Conservation (phyloP, 37 sponge, comb jelly and placozoan genomes). For the Crambe crambe region DNA sequence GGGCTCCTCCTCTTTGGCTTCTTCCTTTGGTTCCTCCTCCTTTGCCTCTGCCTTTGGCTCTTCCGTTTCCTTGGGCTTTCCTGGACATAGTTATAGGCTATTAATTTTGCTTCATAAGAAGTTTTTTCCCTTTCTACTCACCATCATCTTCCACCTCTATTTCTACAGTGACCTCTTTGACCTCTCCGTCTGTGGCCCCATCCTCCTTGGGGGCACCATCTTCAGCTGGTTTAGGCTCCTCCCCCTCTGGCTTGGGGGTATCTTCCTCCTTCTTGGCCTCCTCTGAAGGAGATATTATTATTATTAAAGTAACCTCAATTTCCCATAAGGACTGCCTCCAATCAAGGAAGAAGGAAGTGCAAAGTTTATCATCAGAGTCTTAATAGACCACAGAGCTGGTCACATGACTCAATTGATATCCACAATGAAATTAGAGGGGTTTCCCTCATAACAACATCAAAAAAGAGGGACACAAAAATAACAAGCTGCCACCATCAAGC, state of each 20-base stretch:
- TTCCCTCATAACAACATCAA: too few species aligned
- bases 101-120: too few species aligned
- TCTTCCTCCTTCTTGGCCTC: conserved; percentile 12
- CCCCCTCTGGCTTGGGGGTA: background rate
- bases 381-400: too few species aligned
- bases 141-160: background rate
- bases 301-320: too few species aligned
- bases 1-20: background rate
- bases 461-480: too few species aligned
- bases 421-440: too few species aligned
- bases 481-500: too few species aligned
- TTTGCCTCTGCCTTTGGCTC: background rate
- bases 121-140: background rate
- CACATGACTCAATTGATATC: too few species aligned
- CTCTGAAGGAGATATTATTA: too few species aligned
- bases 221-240: conserved; percentile 12
- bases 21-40: background rate
- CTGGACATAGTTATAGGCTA: background rate
- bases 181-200: conserved; percentile 2
- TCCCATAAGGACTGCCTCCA: too few species aligned
- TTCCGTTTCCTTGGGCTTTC: background rate
- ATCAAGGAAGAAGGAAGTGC: too few species aligned
- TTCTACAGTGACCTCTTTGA: conserved; percentile 14
- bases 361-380: too few species aligned
- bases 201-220: background rate